A percentile compares a stretch with the other conserved stretches of the same genome.
phyloP scores from a whole-genome alignment of 2,888 invertebrate genomes.

The Cinara cedri region DNA sequence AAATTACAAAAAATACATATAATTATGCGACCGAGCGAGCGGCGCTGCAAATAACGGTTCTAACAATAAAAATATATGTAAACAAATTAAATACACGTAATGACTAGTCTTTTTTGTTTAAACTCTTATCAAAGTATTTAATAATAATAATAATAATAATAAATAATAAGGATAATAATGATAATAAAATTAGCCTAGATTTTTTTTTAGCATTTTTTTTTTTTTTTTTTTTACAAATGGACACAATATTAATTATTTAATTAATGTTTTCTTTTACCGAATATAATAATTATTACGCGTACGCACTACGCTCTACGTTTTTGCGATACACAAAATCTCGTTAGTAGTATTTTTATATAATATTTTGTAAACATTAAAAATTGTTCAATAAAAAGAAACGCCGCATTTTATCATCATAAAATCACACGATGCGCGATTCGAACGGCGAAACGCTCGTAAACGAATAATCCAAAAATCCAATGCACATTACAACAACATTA shows the following conservation, averaged over 20 bases:
- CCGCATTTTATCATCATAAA: too few species aligned
- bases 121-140: conserved; percentile 44
- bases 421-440: neutral
- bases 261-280: neutral
- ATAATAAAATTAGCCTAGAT: conserved; percentile 42
- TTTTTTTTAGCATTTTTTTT: conserved; percentile 24
- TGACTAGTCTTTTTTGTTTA: conserved; percentile 54
- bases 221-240: conserved; percentile 16
- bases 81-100: conserved; percentile 54
- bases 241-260: too few species aligned
- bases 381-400: too few species aligned
- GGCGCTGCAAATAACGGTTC: conserved; percentile 30
- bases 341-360: neutral
- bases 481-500: neutral
- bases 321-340: neutral
- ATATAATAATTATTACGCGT: neutral
- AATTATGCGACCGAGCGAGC: neutral
- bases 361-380: too few species aligned
- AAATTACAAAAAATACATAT: conserved; percentile 47
- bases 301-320: neutral
- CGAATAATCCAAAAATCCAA: too few species aligned
- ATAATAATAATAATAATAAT: conserved; percentile 50
- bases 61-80: conserved; percentile 56
- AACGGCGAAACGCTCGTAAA: too few species aligned
- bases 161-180: conserved; percentile 42